These are phyloP conservation scores for Peromyscus maniculatus DNA, from an alignment of 2,113 vertebrate species.

Conservation along the genomic window DNA sequence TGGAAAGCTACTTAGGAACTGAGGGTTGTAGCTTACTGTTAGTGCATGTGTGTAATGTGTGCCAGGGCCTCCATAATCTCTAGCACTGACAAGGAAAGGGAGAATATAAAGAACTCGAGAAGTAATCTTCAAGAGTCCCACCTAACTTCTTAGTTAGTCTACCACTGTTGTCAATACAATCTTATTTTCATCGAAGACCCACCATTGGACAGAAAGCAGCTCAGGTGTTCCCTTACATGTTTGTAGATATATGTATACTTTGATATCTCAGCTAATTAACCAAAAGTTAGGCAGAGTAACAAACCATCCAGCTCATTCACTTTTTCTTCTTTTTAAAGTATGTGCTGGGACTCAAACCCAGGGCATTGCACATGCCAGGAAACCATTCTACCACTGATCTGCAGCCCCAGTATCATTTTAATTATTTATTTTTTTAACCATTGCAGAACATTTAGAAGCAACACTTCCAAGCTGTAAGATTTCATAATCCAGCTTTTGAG, in stretches of 20 bases:
- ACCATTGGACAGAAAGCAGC: not conserved
- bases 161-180: not conserved
- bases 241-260: not conserved
- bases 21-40: not conserved
- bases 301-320: not conserved
- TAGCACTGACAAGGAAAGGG: not conserved
- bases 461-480: not conserved
- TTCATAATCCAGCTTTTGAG: constrained; percentile 17
- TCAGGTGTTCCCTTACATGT: not conserved
- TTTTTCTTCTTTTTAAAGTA: not conserved
- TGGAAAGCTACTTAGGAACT: not conserved
- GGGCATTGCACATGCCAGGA: not conserved
- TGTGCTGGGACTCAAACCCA: not conserved
- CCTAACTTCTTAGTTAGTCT: not conserved
- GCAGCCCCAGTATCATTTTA: not conserved
- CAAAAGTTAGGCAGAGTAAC: not conserved
- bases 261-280: not conserved
- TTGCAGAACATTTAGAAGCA: constrained; percentile 2
- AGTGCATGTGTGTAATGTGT: not conserved
- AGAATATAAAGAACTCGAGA: not conserved
- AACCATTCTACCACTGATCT: not conserved
- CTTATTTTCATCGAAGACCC: not conserved
- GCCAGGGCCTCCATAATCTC: not conserved
- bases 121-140: not conserved
- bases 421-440: not conserved